These are phyloP conservation scores for Rhopalosiphum nymphaeae DNA, from an alignment of 2,888 invertebrate species.

Conservation along the genomic window DNA sequence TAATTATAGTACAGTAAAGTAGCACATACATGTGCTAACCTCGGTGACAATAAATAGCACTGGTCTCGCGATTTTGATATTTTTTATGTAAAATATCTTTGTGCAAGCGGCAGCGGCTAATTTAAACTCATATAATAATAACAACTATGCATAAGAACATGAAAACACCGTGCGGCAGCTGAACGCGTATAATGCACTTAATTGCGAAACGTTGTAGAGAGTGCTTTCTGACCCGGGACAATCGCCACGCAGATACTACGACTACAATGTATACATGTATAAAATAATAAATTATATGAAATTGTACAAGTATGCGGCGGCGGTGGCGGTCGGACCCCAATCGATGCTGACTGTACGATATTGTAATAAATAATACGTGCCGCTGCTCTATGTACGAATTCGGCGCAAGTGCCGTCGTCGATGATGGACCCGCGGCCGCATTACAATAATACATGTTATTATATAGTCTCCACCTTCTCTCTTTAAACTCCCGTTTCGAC, in stretches of 20 bases:
- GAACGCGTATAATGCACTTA: slow-evolving; percentile 25
- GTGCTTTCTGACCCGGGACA: slow-evolving; percentile 24
- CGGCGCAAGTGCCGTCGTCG: neutral
- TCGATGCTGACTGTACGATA: neutral
- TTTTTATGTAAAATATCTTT: slow-evolving; percentile 34
- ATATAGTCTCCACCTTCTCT: neutral
- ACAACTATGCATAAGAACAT: neutral
- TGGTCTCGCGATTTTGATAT: neutral
- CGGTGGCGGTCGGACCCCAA: neutral
- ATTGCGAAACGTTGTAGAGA: slow-evolving; percentile 55
- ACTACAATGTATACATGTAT: neutral
- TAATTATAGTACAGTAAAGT: neutral
- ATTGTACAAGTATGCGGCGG: neutral
- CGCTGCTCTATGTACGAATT: neutral
- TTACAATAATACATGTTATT: neutral
- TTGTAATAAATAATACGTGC: neutral
- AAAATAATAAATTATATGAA: neutral
- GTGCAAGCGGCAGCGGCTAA: neutral
- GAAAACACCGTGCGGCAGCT: neutral
- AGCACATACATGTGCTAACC: neutral
- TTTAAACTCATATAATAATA: neutral
- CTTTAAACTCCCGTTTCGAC: neutral
- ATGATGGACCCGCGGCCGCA: neutral
- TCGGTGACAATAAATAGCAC: slow-evolving; percentile 14
- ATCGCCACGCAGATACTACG: neutral